phyloP scores from a whole-genome alignment of 2,113 vertebrate species.

The Pimephales promelas region DNA sequence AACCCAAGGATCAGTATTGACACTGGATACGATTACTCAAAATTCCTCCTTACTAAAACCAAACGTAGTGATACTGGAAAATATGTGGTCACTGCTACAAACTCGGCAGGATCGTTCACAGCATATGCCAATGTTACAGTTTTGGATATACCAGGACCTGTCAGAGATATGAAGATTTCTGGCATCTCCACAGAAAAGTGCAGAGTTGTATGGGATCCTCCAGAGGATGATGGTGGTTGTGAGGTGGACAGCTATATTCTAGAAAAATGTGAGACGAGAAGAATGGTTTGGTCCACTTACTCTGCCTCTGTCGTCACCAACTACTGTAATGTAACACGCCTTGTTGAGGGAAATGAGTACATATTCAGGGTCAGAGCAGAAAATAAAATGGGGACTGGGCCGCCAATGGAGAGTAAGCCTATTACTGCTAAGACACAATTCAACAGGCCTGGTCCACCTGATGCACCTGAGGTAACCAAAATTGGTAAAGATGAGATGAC shows the following conservation, averaged over 20 bases:
- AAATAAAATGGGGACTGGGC: conserved; percentile 98
- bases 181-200: conserved; percentile 92
- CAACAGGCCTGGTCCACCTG: conserved; percentile 90
- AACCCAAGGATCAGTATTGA: conserved; percentile 91
- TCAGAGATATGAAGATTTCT: conserved; percentile 87
- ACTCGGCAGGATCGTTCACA: conserved; percentile 88
- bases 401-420: conserved; percentile 89
- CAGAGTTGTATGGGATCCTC: conserved; percentile 90
- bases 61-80: conserved; percentile 91
- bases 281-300: conserved; percentile 98
- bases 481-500: conserved; percentile 98
- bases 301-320: conserved; percentile 85
- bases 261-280: conserved; percentile 97
- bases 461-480: conserved; percentile 92
- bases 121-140: conserved; percentile 91
- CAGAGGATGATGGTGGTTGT: conserved; percentile 95
- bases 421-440: conserved; percentile 92
- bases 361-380: conserved; percentile 97
- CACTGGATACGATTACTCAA: conserved; percentile 86
- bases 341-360: conserved; percentile 97
- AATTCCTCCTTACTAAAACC: conserved; percentile 89
- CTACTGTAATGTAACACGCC: conserved; percentile 85
- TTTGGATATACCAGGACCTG: conserved; percentile 91
- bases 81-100: conserved; percentile 91
- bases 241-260: conserved; percentile 98